Base-by-base conservation (phyloP, 2,888 invertebrate genomes). In the Xestia rhomboidea region DNA sequence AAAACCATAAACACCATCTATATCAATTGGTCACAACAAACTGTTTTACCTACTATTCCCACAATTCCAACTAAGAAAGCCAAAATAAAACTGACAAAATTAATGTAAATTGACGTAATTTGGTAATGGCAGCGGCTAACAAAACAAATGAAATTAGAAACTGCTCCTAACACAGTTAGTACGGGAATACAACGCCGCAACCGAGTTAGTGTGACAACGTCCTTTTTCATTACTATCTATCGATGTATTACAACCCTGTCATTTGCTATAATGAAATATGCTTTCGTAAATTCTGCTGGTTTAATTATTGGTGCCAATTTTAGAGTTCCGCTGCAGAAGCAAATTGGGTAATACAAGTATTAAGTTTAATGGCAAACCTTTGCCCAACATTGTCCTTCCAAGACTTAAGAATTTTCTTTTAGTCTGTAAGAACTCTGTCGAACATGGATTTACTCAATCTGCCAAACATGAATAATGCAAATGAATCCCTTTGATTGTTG, bases 91-190 rank as follows among this genome's bases (percentile, higher is more conserved):
- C 27, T 27, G 34, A 8, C 34, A 30, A 75, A 82, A 82, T 81
- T 15, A 68, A 81, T 85, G 85, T 66, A 85, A 81, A 82, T 85
- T 73, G 70, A 68, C 63, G 54, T 71, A 60, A 83, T 83, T 77
- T 64, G 27, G 24, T 7, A 49, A 77, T 64, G 67, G 71, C 51
- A 62, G 73, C 27, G 30, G 49, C n/a, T 75, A 51, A 73, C 76
- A 51, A 82, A 76, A 76, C 67, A 82, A 82, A 83, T 81, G 24
- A 70, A 82, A 85, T 77, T 68, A 82, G 70, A 85, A 85, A 82
- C 67, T 68, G 83, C 27, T 68, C 66, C 63, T 68, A 64, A 82
- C 63, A 63, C 63, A 63, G 67, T 70, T 73, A 34, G 57, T 51
- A 0, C 57, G 60, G 30, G n/a, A 54, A 51, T 71, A 64, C 70